These are phyloP conservation scores for Caloenas nicobarica DNA, from an alignment of 2,113 vertebrate genomes.

Conservation along the genomic window DNA sequence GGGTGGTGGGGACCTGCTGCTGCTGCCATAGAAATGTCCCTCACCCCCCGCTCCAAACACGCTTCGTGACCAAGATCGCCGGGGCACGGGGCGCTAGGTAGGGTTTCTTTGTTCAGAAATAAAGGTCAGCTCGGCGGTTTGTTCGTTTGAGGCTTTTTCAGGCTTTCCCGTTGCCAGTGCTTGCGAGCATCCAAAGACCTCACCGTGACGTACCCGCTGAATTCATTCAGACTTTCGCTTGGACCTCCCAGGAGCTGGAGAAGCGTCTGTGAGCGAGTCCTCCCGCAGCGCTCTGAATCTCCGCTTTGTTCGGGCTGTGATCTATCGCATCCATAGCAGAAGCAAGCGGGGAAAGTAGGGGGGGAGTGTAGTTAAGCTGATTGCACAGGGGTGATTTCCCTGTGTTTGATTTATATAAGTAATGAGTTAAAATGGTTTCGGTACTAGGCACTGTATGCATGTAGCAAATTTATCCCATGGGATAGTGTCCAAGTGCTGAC, in stretches of 20 bases:
- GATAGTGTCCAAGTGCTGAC: constrained; percentile 53
- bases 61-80: not conserved
- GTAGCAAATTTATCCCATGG: not conserved
- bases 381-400: not conserved
- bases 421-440: not conserved
- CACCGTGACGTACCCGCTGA: not conserved
- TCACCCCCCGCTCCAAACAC: not conserved
- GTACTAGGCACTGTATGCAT: not conserved
- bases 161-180: not conserved
- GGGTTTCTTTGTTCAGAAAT: not conserved
- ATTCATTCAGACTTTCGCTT: not conserved
- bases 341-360: not conserved
- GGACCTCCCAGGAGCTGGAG: constrained; percentile 50
- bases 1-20: not conserved
- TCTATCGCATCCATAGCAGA: not conserved
- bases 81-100: not conserved
- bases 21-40: not conserved
- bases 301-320: not conserved
- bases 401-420: not conserved
- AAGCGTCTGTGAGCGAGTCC: not conserved
- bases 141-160: not conserved
- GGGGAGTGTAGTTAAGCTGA: not conserved
- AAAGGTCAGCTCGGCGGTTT: not conserved
- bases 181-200: not conserved
- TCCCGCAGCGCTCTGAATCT: not conserved